Evolutionary conservation across 2,113 vertebrate species (phyloP), one percentile per base, ranked within the genome.

Genomic region (Mesembrinibis cayennensis): DNA sequence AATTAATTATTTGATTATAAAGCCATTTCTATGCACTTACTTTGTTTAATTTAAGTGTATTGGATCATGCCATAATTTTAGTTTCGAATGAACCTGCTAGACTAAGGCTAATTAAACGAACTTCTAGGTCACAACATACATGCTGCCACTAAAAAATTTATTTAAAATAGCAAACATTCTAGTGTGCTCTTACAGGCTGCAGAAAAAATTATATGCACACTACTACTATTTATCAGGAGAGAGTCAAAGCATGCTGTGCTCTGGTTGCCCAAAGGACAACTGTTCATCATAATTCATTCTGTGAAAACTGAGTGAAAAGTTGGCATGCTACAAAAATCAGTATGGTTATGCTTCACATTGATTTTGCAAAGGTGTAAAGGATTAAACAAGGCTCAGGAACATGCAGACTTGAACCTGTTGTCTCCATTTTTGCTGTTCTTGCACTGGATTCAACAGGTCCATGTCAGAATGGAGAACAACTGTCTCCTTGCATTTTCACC

Each of bases 1-100:
- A 94, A 92, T 93, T 97, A 98, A 98, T 98, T 98, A 97, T 94
- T 98, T 98, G 76, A 97, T 98, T 98, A 98, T 87, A 96, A 97
- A 97, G 72, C 77, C 94, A 96, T 97, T 97, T 97, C 34, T 92
- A 97, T 8, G 16, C 52, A 80, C 95, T 97, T 95, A 76, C 56
- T 96, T 83, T 87, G 71, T 93, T 98, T 97, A 98, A 98, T 97
- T 98, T 96, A 98, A 98, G 97, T 95, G 95, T 86, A 97, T 56
- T 82, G 90, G 96, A 97, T 97, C 95, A 83, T 82, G 78, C 61
- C 88, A 91, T 90, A 95, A 97, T 97, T 98, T 94, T 74, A 97
- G 87, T 94, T 97, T 94, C 29, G 55, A 98, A 97, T 94, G 91
- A 98, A 93, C 81, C 86, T 93, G 66, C 52, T 59, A 77, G 88